Evolutionary conservation across 2,888 invertebrate species (phyloP), one percentile per base, ranked within the genome.

Genomic region (Drosophila pseudotakahashii): DNA sequence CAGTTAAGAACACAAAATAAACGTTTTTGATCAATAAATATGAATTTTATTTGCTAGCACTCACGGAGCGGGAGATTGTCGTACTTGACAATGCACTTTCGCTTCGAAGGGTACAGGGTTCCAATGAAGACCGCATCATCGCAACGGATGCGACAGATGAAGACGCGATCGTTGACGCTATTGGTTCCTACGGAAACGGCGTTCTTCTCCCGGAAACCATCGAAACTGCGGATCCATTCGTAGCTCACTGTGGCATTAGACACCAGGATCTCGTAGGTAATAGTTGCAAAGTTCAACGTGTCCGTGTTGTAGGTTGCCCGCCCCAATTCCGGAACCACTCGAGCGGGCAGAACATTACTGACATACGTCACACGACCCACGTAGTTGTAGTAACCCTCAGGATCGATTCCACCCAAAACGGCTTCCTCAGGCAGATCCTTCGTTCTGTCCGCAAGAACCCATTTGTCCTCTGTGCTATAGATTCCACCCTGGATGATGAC

Each of bases 371-470:
- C 44, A 7, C 84, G 84, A 5, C 79, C 80, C 16, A 81, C 85
- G 32, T 45, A 81, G 60, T 30, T 81, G n/a, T 77, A 50, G 2
- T 76, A 52, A 39, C 84, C 84, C 0, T 63, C 23, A 0, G 76
- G 26, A 60, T 81, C 79, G 10, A 66, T 19, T 11, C 84, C 80
- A 1, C 79, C 84, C 0, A 73, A 6, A 0, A 84, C 79, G 1
- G 68, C 77, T 2, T 64, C 55, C 0, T 75, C 66, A 0, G 77
- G 81, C 6, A 84, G 68, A 0, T 54, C 32, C 26, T 10, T 9
- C 0, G 66, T 0, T 36, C 63, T 64, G 9, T 68, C 62, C 13
- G 11, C 9, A 0, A 11, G 0, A 0, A 75, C 34, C 80, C 84
- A 81, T 0, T n/a, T 61, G 30, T 84, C 79, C 2, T 63, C 58